Percentiles rank a stretch among this genome's conserved stretches.
These are phyloP conservation scores for Clavelina lepadiformis DNA, from an alignment of 23 tunicate genomes.

Conservation along the genomic window DNA sequence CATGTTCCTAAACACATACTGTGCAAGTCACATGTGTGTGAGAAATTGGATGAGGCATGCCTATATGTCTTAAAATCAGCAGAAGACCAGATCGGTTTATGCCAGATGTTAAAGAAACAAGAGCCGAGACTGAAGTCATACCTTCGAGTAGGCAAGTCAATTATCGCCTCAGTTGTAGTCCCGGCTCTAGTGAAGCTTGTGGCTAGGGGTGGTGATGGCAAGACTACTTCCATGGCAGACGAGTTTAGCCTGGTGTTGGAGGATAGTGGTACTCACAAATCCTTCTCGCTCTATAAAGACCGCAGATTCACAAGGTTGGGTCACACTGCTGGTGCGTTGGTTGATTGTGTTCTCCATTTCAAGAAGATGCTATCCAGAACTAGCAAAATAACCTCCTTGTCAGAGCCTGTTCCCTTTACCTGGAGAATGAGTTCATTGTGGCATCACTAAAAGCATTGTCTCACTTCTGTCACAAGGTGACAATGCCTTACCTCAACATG, in stretches of 20 bases:
- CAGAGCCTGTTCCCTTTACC: constrained; percentile 3
- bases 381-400: constrained; percentile 9
- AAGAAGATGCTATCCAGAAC: constrained; percentile 3
- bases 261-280: constrained; percentile 9
- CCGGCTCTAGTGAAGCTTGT: too few species aligned
- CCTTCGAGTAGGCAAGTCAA: too few species aligned
- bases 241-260: constrained; percentile 6
- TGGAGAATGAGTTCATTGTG: constrained; percentile 5
- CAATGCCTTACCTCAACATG: constrained; percentile 13
- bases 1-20: too few species aligned
- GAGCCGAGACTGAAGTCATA: too few species aligned
- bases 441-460: constrained; percentile 12
- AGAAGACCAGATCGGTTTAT: too few species aligned
- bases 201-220: too few species aligned
- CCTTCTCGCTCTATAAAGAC: constrained; percentile 11
- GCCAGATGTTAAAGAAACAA: too few species aligned
- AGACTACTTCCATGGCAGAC: constrained; percentile 13
- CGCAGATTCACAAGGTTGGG: constrained; percentile 5
- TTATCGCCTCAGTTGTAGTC: too few species aligned
- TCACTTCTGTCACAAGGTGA: constrained; percentile 4
- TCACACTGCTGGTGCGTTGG: constrained; percentile 5
- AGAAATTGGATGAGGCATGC: too few species aligned
- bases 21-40: too few species aligned
- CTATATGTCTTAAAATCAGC: too few species aligned
- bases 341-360: constrained; percentile 7